Base-by-base conservation (phyloP, 64 coral and sea anemone genomes). In the Anthopleura sola region DNA sequence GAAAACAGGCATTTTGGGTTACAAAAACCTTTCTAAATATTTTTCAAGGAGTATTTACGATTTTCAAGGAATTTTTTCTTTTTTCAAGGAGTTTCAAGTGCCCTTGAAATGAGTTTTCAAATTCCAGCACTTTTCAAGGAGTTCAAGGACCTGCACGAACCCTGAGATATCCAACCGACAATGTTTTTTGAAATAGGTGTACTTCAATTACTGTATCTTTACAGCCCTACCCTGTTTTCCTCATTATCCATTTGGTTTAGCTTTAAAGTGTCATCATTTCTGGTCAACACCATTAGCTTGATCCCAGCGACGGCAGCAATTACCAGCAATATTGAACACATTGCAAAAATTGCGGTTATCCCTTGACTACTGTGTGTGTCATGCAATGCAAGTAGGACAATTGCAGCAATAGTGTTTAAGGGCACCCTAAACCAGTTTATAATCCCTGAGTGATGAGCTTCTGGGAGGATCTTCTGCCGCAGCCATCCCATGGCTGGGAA, bases 361-460 rank as follows among this genome's bases (percentile, higher is more conserved):
- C 96, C 96, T 85, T 98, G 84, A 36, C 92, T 91, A 46, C 96
- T 98, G 55, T 94, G 96, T 26, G 96, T 98, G 55, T 98, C 96
- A 82, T 98, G 96, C 31, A 98, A 78, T 8, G 93, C 89, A 89
- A 98, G 88, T 84, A 98, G 88, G 18, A 98, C 96, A 80, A 98
- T 82, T 37, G 96, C 93, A 8, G 96, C 96, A 60, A 92, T 98
- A 39, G 87, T 82, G 51, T 98, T 98, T 23, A 98, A 51, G 1
- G 96, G 96, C 13, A 98, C 92, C 11, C 96, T 85, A 89, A 98
- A 98, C 96, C 96, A 98, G 92, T 98, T 98, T 49, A 98, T 98
- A 76, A 98, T 98, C 26, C 96, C 96, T 66, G 92, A 87, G 36
- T 98, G 96, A 39, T 98, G 96, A 5, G 96, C 96, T 50, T 98